A percentile compares a stretch with the other conserved stretches of the same genome.
Conservation (phyloP, 2,113 vertebrate genomes). For the Chionis minor region DNA sequence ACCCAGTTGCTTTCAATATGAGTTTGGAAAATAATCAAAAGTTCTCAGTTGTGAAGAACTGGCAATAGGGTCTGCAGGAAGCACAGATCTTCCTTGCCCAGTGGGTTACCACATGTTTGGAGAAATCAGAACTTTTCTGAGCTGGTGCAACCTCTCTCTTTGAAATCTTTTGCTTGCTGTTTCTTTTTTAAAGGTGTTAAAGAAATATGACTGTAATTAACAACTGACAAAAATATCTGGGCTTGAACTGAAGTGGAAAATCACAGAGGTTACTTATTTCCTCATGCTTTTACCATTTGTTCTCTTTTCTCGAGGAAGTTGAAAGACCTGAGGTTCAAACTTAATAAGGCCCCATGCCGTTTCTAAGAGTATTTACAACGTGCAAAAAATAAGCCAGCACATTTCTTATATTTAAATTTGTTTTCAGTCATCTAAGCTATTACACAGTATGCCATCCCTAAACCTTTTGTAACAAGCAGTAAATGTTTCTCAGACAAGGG, state of each 20-base stretch:
- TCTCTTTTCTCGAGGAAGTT: conserved; percentile 80
- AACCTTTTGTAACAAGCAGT: conserved; percentile 76
- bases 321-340: conserved; percentile 80
- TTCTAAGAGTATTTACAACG: conserved; percentile 80
- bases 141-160: conserved; percentile 62
- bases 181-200: conserved; percentile 86
- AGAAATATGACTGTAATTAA: conserved; percentile 96
- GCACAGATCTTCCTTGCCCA: conserved; percentile 59
- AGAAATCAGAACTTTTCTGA: conserved; percentile 60
- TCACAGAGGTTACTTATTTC: conserved; percentile 87
- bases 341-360: conserved; percentile 83
- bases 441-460: conserved; percentile 76
- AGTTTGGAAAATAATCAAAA: conserved; percentile 66
- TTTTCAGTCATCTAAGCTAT: conserved; percentile 80
- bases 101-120: conserved; percentile 39
- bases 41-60: conserved; percentile 30
- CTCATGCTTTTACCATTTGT: conserved; percentile 89
- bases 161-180: conserved; percentile 81
- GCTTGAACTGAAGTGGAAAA: conserved; percentile 93
- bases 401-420: conserved; percentile 82
- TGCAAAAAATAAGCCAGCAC: conserved; percentile 73
- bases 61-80: conserved; percentile 46
- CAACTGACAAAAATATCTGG: conserved; percentile 96
- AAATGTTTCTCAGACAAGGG: conserved; percentile 73
- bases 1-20: conserved; percentile 17